Evolutionary conservation across 2,888 invertebrate genomes (phyloP), one percentile per base, ranked within the genome.

Genomic region (Stramonita haemastoma): DNA sequence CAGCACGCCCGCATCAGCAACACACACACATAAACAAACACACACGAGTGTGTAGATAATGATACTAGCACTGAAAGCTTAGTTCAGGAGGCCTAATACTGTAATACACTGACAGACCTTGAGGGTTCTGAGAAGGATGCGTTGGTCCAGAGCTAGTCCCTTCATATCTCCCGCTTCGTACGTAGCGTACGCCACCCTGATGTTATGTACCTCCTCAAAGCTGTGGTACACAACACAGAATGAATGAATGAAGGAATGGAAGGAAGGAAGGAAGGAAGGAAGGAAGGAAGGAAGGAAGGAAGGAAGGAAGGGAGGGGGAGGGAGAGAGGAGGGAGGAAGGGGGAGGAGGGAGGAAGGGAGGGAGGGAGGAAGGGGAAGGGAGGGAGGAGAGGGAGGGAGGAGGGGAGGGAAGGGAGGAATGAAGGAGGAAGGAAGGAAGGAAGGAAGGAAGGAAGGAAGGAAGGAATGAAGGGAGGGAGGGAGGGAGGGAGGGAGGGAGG

Each of bases 131-230:
- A 95, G 92, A 22, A 95, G 91, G 1, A 91, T 92, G n/a, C 93
- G 92, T 90, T 94, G 91, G 70, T 94, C 92, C 13, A 95, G 86
- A 15, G 91, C 22, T 92, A 95, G 93, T 0, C 95, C 95, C 89
- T 94, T 95, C 92, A 94, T 94, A 90, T 95, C 95, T 8, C 89
- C 90, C 13, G 93, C 93, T 90, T 95, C 95, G 91, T 95, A 95
- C 1, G 94, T 92, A 91, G 93, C 93, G 92, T 94, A 95, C 6
- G 95, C 95, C 88, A 95, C 90, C 13, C 95, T 91, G 36, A 94
- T 93, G 86, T 93, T 92, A 90, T 95, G 93, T 0, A 95, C 87
- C 83, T 94, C 95, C 86, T 94, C 93, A 91, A 94, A 95, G 57
- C 95, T 95, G 91, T 0, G 13, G 13, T n/a, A n/a, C n/a, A 8